Conservation (phyloP, 2,113 vertebrate genomes). For the Rhinichthys klamathensis region DNA sequence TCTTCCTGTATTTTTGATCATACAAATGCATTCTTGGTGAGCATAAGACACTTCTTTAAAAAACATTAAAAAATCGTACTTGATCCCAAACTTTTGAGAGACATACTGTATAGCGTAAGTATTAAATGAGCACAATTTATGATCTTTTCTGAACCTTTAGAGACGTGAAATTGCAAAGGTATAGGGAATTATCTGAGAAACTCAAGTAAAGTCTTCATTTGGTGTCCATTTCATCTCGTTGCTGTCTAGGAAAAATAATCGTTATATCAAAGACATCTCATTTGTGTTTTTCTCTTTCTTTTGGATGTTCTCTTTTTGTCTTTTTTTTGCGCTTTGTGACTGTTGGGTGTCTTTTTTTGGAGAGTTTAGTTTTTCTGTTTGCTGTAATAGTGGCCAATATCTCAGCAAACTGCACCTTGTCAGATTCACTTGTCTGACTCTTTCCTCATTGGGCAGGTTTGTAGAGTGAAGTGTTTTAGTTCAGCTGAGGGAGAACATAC, state of each 20-base stretch:
- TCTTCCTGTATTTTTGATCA: not conserved
- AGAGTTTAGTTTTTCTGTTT: not conserved
- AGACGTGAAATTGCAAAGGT: not conserved
- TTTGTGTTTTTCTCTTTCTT: not conserved
- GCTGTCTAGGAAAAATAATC: not conserved
- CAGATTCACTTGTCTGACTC: constrained; percentile 25
- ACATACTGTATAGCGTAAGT: too few relatives aligned
- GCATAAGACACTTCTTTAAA: not conserved
- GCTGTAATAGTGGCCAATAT: not conserved
- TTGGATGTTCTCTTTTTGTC: not conserved
- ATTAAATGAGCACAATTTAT: too few relatives aligned
- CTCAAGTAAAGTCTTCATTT: not conserved
- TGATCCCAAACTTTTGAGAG: too few relatives aligned
- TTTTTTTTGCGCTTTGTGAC: not conserved
- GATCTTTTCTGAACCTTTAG: not conserved
- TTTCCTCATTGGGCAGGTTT: not conserved
- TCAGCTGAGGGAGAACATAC: not conserved
- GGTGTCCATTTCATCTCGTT: not conserved
- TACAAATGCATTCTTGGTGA: not conserved
- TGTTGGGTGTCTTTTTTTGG: not conserved
- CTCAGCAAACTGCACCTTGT: constrained; percentile 14
- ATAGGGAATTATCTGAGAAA: not conserved
- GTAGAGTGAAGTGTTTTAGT: not conserved
- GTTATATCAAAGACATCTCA: not conserved
- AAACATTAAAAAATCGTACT: not conserved